phyloP scores from a whole-genome alignment of 2,888 invertebrate genomes.

The Myopa testacea region DNA sequence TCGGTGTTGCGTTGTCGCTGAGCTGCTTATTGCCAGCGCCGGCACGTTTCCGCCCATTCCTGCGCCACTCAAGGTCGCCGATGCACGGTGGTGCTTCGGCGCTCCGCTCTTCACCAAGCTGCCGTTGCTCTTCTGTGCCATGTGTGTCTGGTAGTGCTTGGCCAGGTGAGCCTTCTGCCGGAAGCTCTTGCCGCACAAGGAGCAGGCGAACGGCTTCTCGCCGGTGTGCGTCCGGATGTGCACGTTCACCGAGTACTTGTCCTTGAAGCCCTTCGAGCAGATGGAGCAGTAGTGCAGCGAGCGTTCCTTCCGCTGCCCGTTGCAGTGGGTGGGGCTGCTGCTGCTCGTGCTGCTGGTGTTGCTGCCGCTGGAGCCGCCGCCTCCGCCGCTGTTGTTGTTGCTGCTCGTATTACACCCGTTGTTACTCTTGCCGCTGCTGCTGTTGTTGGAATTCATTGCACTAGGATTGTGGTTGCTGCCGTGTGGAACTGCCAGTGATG shows the following conservation, averaged over 20 bases:
- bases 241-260: constrained; percentile 97
- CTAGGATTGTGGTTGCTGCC: constrained; percentile 69
- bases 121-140: constrained; percentile 84
- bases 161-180: constrained; percentile 92
- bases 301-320: constrained; percentile 79
- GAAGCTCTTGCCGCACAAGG: constrained; percentile 92
- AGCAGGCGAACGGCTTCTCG: constrained; percentile 96
- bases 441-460: constrained; percentile 63
- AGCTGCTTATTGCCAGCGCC: constrained; percentile 37
- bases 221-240: constrained; percentile 98
- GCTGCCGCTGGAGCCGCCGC: constrained; percentile 55
- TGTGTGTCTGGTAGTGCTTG: constrained; percentile 93
- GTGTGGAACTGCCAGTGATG: constrained; percentile 51
- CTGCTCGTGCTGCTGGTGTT: constrained; percentile 61
- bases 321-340: constrained; percentile 69
- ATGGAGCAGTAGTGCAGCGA: constrained; percentile 92
- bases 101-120: constrained; percentile 70
- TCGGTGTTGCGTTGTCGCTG: constrained; percentile 52
- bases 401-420: constrained; percentile 50
- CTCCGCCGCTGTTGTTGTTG: constrained; percentile 55
- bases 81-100: constrained; percentile 64
- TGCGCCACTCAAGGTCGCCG: constrained; percentile 69
- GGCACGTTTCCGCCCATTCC: constrained; percentile 57
- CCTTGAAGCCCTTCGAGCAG: constrained; percentile 93
- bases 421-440: constrained; percentile 51